Conservation (phyloP, 2,888 invertebrate species). For the Ceramica pisi region DNA sequence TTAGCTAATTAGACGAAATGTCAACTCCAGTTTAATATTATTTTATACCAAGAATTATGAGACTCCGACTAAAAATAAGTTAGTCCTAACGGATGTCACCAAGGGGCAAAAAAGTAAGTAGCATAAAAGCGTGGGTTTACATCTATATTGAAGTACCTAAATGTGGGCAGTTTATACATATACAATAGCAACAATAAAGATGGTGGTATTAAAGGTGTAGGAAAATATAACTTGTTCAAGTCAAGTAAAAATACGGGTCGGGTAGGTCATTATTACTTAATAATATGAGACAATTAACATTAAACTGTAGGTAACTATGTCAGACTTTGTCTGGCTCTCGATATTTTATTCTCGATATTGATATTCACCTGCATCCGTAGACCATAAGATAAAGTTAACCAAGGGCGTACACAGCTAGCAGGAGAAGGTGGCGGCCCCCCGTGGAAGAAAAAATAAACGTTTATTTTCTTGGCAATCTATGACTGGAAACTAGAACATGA, state of each 20-base stretch:
- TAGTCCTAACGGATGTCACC: neutral
- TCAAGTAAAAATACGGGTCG: neutral
- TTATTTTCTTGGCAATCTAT: too few species aligned
- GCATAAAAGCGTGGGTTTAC: neutral
- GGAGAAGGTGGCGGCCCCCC: too few species aligned
- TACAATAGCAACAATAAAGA: neutral
- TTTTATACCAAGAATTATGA: neutral
- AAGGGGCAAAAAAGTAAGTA: neutral
- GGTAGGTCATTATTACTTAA: too few species aligned
- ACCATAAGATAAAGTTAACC: too few species aligned
- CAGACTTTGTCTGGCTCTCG: too few species aligned
- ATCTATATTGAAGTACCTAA: neutral
- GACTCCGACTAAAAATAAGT: neutral
- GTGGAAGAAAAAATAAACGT: too few species aligned
- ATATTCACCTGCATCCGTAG: too few species aligned
- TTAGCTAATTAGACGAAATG: conserved; percentile 3
- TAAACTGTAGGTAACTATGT: too few species aligned
- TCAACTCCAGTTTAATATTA: conserved; percentile 7
- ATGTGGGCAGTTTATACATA: neutral
- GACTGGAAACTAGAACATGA: too few species aligned
- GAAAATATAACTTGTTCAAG: neutral
- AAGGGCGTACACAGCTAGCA: too few species aligned
- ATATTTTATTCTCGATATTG: too few species aligned
- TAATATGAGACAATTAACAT: too few species aligned
- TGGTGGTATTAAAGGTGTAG: neutral